Percentiles rank a stretch among this genome's conserved stretches.
Conservation (phyloP, 2,888 invertebrate genomes). For the Drosophila demipolita region DNA sequence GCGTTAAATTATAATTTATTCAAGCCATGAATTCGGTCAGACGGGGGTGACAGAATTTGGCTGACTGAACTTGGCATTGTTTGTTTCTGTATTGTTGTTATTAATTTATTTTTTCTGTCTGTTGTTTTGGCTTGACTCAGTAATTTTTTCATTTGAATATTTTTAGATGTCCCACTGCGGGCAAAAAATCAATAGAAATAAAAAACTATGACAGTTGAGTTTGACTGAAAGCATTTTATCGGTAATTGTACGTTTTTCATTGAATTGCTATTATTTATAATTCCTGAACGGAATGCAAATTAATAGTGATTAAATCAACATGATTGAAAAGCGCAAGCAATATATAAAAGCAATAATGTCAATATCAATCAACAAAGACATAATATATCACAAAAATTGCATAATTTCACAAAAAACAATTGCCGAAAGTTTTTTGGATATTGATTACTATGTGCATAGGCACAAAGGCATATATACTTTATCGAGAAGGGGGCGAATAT, state of each 20-base stretch:
- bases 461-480: not conserved
- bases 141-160: slow-evolving; percentile 46
- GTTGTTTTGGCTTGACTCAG: slow-evolving; percentile 17
- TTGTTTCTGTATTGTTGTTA: slow-evolving; percentile 13
- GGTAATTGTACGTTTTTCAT: slow-evolving; percentile 1
- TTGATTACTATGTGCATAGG: not conserved
- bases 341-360: not conserved
- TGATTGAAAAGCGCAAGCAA: not conserved
- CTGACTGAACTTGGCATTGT: slow-evolving; percentile 39
- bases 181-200: slow-evolving; percentile 11
- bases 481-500: not conserved
- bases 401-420: not conserved
- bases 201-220: not conserved
- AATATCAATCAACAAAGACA: not conserved
- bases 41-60: slow-evolving; percentile 12
- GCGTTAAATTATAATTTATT: slow-evolving; percentile 52
- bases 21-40: slow-evolving; percentile 36
- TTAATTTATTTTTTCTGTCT: slow-evolving; percentile 18
- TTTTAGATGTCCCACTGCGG: slow-evolving; percentile 19
- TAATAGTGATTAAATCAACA: not conserved
- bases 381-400: not conserved
- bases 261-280: slow-evolving; percentile 8
- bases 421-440: not conserved
- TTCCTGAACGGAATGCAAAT: not conserved
- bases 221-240: slow-evolving; percentile 10